These are phyloP conservation scores for Calidris pugnax DNA, from an alignment of 2,113 vertebrate species.

Conservation along the genomic window DNA sequence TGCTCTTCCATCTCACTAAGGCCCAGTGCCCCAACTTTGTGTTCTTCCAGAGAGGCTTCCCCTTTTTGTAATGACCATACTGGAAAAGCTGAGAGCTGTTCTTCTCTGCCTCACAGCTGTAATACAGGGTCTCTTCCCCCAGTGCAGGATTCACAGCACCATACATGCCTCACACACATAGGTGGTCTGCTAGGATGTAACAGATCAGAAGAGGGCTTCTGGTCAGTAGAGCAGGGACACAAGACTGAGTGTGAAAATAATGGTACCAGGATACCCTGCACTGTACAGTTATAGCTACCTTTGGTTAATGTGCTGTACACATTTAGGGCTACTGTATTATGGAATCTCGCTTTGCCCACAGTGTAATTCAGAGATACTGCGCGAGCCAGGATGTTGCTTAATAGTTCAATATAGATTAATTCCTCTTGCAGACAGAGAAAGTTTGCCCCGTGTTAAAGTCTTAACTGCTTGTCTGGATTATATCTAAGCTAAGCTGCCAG, in stretches of 20 bases:
- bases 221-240: neutral
- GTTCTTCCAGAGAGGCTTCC: neutral
- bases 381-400: neutral
- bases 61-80: neutral
- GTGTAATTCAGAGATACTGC: neutral
- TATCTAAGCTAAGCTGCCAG: neutral
- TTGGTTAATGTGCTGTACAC: neutral
- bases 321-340: neutral
- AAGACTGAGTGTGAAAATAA: neutral
- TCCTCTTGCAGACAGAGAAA: neutral
- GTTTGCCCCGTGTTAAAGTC: neutral
- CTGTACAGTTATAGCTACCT: neutral
- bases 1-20: neutral
- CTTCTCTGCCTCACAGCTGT: neutral
- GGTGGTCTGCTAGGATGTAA: neutral
- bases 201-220: neutral
- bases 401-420: neutral
- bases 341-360: neutral
- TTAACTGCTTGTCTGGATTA: neutral
- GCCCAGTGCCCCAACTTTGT: neutral
- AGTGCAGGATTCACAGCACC: neutral
- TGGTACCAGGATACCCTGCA: neutral
- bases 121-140: neutral
- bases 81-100: neutral
- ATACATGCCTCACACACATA: neutral